Conservation (phyloP, 2,113 vertebrate species). For the Pycnonotus jocosus region DNA sequence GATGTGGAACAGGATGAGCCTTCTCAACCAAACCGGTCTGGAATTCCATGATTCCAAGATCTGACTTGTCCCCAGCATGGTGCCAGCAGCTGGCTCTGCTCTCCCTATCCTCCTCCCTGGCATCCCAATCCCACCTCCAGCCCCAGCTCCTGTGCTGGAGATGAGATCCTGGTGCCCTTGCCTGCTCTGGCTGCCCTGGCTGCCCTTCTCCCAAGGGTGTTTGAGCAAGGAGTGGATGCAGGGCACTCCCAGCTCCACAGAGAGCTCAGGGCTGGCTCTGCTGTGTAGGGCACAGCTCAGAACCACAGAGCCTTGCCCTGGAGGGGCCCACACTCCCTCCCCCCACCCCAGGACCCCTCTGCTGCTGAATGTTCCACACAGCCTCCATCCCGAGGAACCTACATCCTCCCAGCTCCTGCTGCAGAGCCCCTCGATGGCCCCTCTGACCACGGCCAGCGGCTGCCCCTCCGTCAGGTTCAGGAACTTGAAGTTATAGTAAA, state of each 20-base stretch:
- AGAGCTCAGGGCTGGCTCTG: background rate
- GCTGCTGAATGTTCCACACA: background rate
- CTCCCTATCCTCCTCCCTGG: background rate
- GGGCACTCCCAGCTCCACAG: background rate
- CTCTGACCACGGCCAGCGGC: slow-evolving; percentile 41
- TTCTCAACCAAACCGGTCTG: background rate
- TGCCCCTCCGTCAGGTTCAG: slow-evolving; percentile 76
- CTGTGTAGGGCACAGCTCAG: background rate
- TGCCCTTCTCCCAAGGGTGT: background rate
- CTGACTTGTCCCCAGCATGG: background rate
- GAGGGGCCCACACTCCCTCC: background rate
- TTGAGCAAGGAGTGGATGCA: background rate
- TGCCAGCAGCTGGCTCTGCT: background rate
- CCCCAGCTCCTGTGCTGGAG: background rate
- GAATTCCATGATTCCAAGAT: background rate
- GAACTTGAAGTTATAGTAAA: slow-evolving; percentile 81
- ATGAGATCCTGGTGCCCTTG: background rate
- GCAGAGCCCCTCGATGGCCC: slow-evolving; percentile 70
- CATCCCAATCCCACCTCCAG: background rate
- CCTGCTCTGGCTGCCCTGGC: background rate
- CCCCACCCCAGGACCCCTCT: background rate
- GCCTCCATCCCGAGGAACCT: background rate
- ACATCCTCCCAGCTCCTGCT: slow-evolving; percentile 71
- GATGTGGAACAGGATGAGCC: background rate
- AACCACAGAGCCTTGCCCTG: background rate